Evolutionary conservation across 2,113 vertebrate species (phyloP).

Genomic region (Phalacrocorax carbo): DNA sequence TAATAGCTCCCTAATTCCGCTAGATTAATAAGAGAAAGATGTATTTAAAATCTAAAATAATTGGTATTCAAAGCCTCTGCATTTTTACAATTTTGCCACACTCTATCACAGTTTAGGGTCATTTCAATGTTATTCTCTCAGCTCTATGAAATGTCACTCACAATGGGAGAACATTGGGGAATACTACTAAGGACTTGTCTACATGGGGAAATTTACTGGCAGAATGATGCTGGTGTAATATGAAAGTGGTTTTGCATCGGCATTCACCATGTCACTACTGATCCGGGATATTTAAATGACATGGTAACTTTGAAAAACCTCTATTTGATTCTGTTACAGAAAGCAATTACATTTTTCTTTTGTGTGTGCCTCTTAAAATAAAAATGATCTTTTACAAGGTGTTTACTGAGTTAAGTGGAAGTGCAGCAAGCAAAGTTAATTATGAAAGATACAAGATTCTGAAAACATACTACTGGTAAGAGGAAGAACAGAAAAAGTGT

Average conservation of each 20-base stretch:
- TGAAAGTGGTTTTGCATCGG: constrained; percentile 32
- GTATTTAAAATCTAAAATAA: constrained; percentile 33
- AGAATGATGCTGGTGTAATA: constrained; percentile 15
- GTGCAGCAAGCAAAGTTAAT: not conserved
- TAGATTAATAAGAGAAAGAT: constrained; percentile 47
- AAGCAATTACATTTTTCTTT: constrained; percentile 42
- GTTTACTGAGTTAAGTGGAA: constrained; percentile 27
- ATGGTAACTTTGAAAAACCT: constrained; percentile 50
- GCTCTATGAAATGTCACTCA: constrained; percentile 46
- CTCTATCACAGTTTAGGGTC: constrained; percentile 30
- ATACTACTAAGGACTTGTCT: constrained; percentile 41
- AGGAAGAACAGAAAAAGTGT: not conserved
- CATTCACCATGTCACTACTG: constrained; percentile 45
- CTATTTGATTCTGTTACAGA: not conserved
- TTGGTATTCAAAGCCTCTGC: constrained; percentile 20
- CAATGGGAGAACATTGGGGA: constrained; percentile 35
- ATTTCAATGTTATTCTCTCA: constrained; percentile 48
- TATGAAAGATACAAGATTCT: not conserved
- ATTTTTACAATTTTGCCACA: constrained; percentile 34
- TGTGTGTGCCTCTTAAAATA: constrained; percentile 23
- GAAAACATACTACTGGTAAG: not conserved
- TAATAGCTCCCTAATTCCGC: constrained; percentile 32
- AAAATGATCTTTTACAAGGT: constrained; percentile 25
- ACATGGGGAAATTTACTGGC: not conserved
- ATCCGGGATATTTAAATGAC: constrained; percentile 15